These are phyloP conservation scores for Eupeodes luniger DNA, from an alignment of 2,888 invertebrate genomes.

Conservation along the genomic window DNA sequence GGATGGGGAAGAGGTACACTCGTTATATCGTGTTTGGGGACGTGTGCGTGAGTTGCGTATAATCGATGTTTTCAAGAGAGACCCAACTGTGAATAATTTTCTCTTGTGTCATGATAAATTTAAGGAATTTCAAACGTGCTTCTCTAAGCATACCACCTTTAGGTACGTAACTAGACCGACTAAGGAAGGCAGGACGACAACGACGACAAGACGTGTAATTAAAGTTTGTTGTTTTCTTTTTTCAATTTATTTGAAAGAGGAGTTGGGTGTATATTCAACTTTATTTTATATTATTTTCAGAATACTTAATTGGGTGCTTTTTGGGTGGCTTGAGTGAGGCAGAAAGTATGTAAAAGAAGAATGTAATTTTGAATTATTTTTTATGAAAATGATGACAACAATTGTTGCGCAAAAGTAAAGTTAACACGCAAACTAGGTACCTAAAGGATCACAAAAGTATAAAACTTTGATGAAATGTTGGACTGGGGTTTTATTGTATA, in stretches of 20 bases:
- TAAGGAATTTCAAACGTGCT: conserved; percentile 22
- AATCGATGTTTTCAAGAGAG: conserved; percentile 42
- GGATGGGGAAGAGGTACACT: not conserved
- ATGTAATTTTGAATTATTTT: not conserved
- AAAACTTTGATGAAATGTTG: no score
- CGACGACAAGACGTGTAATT: conserved; percentile 6
- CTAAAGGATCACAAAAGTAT: no score
- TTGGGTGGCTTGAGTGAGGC: not conserved
- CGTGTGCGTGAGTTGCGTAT: conserved; percentile 50
- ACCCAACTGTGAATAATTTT: conserved; percentile 40
- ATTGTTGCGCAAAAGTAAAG: not conserved
- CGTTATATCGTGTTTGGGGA: conserved; percentile 9
- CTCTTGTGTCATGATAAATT: conserved; percentile 30
- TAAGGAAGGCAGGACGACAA: not conserved
- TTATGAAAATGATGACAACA: not conserved
- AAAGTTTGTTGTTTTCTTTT: conserved; percentile 9
- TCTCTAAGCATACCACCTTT: not conserved
- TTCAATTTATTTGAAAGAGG: not conserved
- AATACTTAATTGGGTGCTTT: not conserved
- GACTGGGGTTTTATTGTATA: no score
- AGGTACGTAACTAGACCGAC: no score
- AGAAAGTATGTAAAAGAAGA: not conserved
- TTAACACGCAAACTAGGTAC: not conserved
- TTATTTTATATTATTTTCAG: not conserved
- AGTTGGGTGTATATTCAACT: not conserved